Evolutionary conservation across 2,113 vertebrate genomes (phyloP).

Genomic region (Lucifuga dentata): DNA sequence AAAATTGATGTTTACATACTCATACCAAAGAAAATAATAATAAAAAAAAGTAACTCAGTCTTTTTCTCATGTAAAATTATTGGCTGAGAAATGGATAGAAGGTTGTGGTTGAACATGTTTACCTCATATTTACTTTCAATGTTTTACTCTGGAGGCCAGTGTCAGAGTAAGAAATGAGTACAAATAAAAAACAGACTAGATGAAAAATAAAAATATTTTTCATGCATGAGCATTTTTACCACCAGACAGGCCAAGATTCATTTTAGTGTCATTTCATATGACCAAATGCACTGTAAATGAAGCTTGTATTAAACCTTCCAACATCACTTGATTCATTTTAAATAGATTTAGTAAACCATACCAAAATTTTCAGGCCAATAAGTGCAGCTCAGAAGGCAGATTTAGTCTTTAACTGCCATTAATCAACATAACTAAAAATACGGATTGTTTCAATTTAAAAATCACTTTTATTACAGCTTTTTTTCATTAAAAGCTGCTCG

Average conservation of each 20-base stretch:
- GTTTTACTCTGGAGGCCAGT: slow-evolving; percentile 56
- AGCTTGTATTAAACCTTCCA: background rate
- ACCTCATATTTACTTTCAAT: slow-evolving; percentile 56
- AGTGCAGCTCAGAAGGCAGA: slow-evolving; percentile 21
- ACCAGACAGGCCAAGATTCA: slow-evolving; percentile 73
- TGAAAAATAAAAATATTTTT: slow-evolving; percentile 4
- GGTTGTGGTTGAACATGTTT: slow-evolving; percentile 67
- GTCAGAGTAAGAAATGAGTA: slow-evolving; percentile 73
- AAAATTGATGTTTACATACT: slow-evolving; percentile 59
- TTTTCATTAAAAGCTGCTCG: slow-evolving; percentile 57
- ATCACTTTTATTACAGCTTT: slow-evolving; percentile 78
- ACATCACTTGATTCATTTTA: background rate
- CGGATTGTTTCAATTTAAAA: slow-evolving; percentile 73
- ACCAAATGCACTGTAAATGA: background rate
- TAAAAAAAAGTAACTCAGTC: slow-evolving; percentile 55
- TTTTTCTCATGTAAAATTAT: slow-evolving; percentile 75
- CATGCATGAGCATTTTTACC: slow-evolving; percentile 60
- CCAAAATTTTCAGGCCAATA: background rate
- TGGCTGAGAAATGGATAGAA: slow-evolving; percentile 65
- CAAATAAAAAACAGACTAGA: slow-evolving; percentile 41
- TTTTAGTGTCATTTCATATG: slow-evolving; percentile 59
- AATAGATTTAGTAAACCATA: background rate
- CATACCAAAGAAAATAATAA: no score
- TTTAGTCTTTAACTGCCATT: slow-evolving; percentile 15
- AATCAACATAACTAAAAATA: slow-evolving; percentile 33